These are phyloP conservation scores for Opisthograptis luteolata DNA, from an alignment of 2,888 invertebrate species.

Conservation along the genomic window DNA sequence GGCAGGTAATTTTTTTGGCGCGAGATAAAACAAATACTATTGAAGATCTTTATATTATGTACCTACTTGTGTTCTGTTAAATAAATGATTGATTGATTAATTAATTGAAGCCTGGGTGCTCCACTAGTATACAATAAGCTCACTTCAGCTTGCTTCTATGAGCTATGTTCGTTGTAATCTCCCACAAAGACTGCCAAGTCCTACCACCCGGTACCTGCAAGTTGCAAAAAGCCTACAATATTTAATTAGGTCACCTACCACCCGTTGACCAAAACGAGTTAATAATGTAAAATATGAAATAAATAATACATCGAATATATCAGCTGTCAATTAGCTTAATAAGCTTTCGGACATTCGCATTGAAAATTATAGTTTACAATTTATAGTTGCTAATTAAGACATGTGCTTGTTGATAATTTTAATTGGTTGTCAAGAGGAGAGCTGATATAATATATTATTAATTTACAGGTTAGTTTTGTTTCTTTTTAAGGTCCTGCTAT, in stretches of 20 bases:
- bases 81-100: too few species aligned
- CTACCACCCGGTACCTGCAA: background rate
- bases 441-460: slow-evolving; percentile 28
- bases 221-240: background rate
- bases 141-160: too few species aligned
- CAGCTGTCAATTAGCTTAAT: slow-evolving; percentile 32
- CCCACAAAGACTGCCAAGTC: too few species aligned
- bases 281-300: background rate
- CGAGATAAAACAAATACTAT: too few species aligned
- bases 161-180: too few species aligned
- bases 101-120: too few species aligned
- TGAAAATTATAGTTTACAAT: slow-evolving; percentile 19
- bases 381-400: slow-evolving; percentile 24
- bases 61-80: too few species aligned
- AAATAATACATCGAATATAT: slow-evolving; percentile 8
- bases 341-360: slow-evolving; percentile 3
- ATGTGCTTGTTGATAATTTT: slow-evolving; percentile 21
- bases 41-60: too few species aligned
- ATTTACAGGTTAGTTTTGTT: background rate
- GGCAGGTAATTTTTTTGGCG: background rate
- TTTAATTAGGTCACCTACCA: background rate
- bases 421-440: slow-evolving; percentile 30
- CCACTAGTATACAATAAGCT: too few species aligned
- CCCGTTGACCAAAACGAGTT: slow-evolving; percentile 6
- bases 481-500: too few species aligned